Conservation (phyloP, 2,113 vertebrate species). For the Antechinus flavipes region DNA sequence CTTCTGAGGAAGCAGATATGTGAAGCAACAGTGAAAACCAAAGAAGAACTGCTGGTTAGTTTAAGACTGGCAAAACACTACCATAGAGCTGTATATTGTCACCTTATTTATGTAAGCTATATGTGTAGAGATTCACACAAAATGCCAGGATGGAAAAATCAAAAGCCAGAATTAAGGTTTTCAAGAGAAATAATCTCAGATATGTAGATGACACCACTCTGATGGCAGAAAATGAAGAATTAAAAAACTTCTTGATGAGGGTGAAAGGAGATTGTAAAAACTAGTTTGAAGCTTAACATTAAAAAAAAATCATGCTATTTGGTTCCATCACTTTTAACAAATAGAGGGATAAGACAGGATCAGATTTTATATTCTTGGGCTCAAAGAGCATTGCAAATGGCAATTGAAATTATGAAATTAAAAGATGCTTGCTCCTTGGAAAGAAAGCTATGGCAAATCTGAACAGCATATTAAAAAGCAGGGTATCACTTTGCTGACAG, state of each 20-base stretch:
- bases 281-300: not conserved
- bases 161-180: not conserved
- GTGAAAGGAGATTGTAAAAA: not conserved
- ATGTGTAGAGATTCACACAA: not conserved
- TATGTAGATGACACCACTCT: not conserved
- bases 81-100: not conserved
- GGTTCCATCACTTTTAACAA: not conserved
- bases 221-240: not conserved
- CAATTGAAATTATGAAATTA: too few relatives aligned
- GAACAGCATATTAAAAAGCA: not conserved
- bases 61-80: not conserved
- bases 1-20: not conserved
- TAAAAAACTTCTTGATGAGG: not conserved
- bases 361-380: not conserved
- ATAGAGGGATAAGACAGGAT: not conserved
- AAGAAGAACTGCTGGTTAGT: not conserved
- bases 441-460: not conserved
- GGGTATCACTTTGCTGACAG: not conserved
- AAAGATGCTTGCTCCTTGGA: not conserved
- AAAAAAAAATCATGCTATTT: not conserved
- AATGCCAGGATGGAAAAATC: not conserved
- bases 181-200: not conserved
- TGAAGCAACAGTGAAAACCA: not conserved
- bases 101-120: too few relatives aligned
- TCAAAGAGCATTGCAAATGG: not conserved